A percentile compares a stretch with the other conserved stretches of the same genome.
phyloP scores from a whole-genome alignment of 30 jellyfish, hydroid and myxozoan genomes.

The Phacellophora camtschatica region DNA sequence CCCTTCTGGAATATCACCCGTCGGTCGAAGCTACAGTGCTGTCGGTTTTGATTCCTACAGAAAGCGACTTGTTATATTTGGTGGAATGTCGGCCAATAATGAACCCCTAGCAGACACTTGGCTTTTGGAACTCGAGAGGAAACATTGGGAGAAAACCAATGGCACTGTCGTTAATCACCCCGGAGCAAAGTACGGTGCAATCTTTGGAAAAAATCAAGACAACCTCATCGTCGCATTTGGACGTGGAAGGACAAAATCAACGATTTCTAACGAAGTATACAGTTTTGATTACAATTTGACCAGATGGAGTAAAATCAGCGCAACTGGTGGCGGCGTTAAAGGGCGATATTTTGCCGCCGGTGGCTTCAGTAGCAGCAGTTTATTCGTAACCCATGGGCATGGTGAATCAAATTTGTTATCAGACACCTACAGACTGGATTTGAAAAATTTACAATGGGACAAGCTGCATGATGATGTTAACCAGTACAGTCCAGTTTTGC shows the following conservation, averaged over 20 bases:
- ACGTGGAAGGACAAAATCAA: neutral
- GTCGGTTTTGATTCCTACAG: conserved; percentile 38
- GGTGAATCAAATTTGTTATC: conserved; percentile 42
- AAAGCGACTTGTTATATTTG: conserved; percentile 32
- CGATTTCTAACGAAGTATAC: conserved; percentile 25
- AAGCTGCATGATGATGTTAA: conserved; percentile 26
- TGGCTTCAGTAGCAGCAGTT: conserved; percentile 9
- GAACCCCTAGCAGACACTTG: conserved; percentile 56
- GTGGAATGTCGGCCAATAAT: conserved; percentile 44
- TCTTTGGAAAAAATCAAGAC: conserved; percentile 17
- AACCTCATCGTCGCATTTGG: conserved; percentile 50
- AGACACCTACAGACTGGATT: conserved; percentile 21
- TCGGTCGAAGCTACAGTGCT: conserved; percentile 53
- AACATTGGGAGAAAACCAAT: conserved; percentile 20
- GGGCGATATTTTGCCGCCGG: conserved; percentile 45
- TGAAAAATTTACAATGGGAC: conserved; percentile 24
- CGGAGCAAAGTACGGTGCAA: conserved; percentile 26
- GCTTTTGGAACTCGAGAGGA: conserved; percentile 16
- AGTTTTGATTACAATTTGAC: conserved; percentile 33
- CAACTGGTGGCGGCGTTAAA: conserved; percentile 23
- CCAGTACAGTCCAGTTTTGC: conserved; percentile 55
- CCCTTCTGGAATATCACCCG: conserved; percentile 34
- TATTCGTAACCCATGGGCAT: conserved; percentile 51
- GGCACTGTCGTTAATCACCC: conserved; percentile 28
- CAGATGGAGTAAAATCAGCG: conserved; percentile 23